Conservation (phyloP, 2,888 invertebrate species). For the Lasioglossum pauxillum region DNA sequence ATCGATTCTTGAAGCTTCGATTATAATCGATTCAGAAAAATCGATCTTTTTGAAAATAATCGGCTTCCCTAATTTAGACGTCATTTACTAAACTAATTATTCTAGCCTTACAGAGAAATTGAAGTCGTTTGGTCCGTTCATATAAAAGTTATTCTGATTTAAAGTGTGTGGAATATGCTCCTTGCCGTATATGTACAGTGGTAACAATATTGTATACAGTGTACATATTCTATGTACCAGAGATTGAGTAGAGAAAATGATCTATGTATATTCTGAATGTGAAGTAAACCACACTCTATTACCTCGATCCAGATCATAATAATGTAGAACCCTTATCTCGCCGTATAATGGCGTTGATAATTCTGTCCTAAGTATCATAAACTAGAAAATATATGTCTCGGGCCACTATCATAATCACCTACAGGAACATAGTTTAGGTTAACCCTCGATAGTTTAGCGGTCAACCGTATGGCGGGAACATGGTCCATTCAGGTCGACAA, state of each 20-base stretch:
- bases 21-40: too few species aligned
- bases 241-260: background rate
- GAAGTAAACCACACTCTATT: background rate
- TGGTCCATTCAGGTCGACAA: background rate
- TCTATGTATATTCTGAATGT: background rate
- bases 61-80: too few species aligned
- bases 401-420: conserved; percentile 24
- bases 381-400: background rate
- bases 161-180: too few species aligned
- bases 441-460: conserved; percentile 7
- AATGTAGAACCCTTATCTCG: background rate
- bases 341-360: background rate
- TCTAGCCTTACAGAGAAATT: too few species aligned
- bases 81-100: too few species aligned
- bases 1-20: too few species aligned
- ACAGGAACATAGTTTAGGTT: conserved; percentile 1
- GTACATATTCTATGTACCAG: background rate
- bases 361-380: background rate
- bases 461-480: background rate
- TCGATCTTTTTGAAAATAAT: too few species aligned
- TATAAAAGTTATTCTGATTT: too few species aligned
- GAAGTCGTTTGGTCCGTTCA: too few species aligned
- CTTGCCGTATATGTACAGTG: too few species aligned
- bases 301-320: background rate
- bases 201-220: too few species aligned